Evolutionary conservation across 1,140 invertebrate species (phyloP), one percentile per base, ranked within the genome.

Genomic region (Pentalonia nigronervosa): DNA sequence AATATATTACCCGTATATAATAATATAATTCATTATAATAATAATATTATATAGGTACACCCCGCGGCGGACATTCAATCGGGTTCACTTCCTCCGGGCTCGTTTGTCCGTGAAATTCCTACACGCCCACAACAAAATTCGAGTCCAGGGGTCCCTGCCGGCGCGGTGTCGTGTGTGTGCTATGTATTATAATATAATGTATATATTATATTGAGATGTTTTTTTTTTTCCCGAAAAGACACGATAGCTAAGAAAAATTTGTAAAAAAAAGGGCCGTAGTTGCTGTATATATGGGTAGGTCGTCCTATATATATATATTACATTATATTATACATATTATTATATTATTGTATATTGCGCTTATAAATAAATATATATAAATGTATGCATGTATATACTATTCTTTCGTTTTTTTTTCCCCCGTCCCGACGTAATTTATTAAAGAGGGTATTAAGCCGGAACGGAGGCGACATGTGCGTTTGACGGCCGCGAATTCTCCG

Each of bases 401-500:
- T 41, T 91, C 21, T 36, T 67, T 67, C 21, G 50, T 41, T 89
- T 56, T 56, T 56, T 25, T 41, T 7, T 30, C 41, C 23, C 88
- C n/a, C 48, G 14, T 34, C n/a, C 47, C n/a, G 47, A 30, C 47
- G 45, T 92, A 92, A 92, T 92, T 83, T 92, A 92, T 92, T 92
- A 84, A 92, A 92, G 45, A 92, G 91, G 91, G 91, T 92, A 92
- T 83, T 83, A 92, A 50, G 47, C 67, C 91, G 76, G 91, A 92
- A 92, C 67, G 91, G 67, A 48, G 76, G 67, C 91, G 67, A 83
- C 91, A 92, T 83, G 91, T 92, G 91, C 91, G 76, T 50, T 50
- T 92, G 91, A 92, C 91, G 91, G 91, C 91, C 91, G 91, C 91
- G 91, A 92, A 83, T 83, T 92, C 76, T 92, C 88, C 91, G 91